phyloP scores from a whole-genome alignment of 2,797 vertebrate genomes.

The Varecia variegata region DNA sequence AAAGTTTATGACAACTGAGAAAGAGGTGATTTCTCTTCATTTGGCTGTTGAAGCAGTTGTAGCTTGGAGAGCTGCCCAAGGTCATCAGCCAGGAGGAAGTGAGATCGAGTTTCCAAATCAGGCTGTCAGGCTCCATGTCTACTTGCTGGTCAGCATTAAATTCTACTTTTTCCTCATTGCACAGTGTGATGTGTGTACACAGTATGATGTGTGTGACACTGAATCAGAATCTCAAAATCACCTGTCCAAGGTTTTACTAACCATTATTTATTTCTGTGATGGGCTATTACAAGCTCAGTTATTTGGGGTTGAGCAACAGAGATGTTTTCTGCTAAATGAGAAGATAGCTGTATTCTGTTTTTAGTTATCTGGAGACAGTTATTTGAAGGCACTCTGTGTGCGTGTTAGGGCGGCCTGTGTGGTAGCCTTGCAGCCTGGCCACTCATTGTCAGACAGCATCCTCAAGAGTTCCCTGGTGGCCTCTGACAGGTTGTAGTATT shows the following conservation, averaged over 20 bases:
- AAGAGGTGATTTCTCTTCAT: background rate
- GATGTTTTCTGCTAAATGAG: background rate
- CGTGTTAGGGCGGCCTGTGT: background rate
- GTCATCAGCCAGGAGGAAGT: conserved; percentile 14
- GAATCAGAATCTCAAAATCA: background rate
- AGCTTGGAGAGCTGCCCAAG: background rate
- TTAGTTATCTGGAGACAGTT: background rate
- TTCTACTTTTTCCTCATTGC: background rate
- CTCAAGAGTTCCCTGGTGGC: background rate
- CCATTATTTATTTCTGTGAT: background rate
- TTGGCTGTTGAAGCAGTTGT: background rate
- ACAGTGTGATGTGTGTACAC: too few relatives aligned
- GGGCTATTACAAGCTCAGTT: background rate
- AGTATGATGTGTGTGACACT: background rate
- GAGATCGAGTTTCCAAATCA: background rate
- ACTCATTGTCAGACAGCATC: background rate
- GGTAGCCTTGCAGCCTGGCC: background rate
- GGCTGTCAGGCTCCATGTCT: background rate
- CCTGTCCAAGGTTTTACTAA: background rate
- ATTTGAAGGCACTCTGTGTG: background rate
- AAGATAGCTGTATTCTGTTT: background rate
- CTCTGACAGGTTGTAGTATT: background rate
- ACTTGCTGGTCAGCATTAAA: background rate
- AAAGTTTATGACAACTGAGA: background rate
- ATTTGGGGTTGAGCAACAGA: background rate